Evolutionary conservation across 1,140 invertebrate genomes (phyloP).

Genomic region (Goniozus legneri): DNA sequence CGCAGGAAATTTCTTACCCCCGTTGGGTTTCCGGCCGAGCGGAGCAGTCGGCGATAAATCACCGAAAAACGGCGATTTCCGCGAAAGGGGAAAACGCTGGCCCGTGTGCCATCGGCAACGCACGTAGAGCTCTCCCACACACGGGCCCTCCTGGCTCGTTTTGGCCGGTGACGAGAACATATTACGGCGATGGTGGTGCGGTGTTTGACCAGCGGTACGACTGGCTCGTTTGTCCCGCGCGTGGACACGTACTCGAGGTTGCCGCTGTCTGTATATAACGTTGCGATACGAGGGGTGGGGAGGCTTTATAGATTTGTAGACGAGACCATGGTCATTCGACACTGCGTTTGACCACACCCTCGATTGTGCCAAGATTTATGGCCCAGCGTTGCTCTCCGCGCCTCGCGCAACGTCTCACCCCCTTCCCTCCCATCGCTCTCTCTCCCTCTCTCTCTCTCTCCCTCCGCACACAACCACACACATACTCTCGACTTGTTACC

Average conservation of each 20-base stretch:
- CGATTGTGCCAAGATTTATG: conserved; percentile 47
- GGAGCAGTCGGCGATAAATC: too few relatives aligned
- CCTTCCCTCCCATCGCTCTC: conserved; percentile 10
- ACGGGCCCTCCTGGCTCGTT: too few relatives aligned
- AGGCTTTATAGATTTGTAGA: conserved; percentile 46
- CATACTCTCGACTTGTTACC: conserved; percentile 41
- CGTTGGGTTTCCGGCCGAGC: too few relatives aligned
- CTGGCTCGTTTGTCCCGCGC: conserved; percentile 32
- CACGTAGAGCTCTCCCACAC: conserved; percentile 12
- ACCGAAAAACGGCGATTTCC: conserved; percentile 35
- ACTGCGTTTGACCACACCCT: conserved; percentile 51
- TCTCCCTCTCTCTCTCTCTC: conserved; percentile 12
- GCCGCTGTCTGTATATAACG: not conserved
- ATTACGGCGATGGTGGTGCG: conserved; percentile 30
- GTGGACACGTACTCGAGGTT: conserved; percentile 3
- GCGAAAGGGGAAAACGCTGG: conserved; percentile 34
- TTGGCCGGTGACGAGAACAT: conserved; percentile 46
- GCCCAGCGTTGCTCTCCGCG: conserved; percentile 14
- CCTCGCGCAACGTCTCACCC: conserved; percentile 4
- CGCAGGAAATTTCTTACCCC: too few relatives aligned
- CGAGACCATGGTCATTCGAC: conserved; percentile 42
- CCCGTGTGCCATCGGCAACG: conserved; percentile 17
- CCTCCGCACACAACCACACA: conserved; percentile 12
- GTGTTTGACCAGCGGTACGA: conserved; percentile 39
- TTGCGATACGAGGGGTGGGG: conserved; percentile 1